Evolutionary conservation across 35 echinoderm and acorn worm species (phyloP).

Genomic region (Apostichopus californicus): DNA sequence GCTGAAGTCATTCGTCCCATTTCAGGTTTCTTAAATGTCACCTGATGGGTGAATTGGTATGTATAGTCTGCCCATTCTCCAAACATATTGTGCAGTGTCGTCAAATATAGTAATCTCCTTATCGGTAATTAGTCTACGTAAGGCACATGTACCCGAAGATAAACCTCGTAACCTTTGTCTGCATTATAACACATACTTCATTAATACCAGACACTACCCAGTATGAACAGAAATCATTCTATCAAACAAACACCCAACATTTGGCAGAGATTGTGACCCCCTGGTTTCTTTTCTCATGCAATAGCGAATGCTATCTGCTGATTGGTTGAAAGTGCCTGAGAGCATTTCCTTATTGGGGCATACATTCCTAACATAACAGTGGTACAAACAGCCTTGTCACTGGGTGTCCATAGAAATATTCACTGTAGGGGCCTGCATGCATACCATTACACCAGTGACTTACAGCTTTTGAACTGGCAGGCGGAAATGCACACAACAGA

Average conservation of each 20-base stretch:
- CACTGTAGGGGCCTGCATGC: slow-evolving; percentile 45
- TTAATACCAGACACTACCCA: background rate
- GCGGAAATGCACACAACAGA: slow-evolving; percentile 21
- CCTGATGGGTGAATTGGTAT: slow-evolving; percentile 37
- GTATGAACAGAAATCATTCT: background rate
- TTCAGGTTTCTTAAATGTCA: background rate
- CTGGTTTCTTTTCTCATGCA: background rate
- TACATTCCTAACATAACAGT: slow-evolving; percentile 65
- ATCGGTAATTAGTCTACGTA: slow-evolving; percentile 13
- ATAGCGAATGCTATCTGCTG: slow-evolving; percentile 7
- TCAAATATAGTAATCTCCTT: slow-evolving; percentile 23
- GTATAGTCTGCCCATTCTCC: background rate
- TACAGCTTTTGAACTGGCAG: background rate
- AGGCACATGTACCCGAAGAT: slow-evolving; percentile 12
- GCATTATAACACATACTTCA: slow-evolving; percentile 6
- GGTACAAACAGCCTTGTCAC: slow-evolving; percentile 15
- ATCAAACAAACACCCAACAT: background rate
- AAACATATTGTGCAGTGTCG: slow-evolving; percentile 7
- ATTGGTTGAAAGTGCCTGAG: slow-evolving; percentile 51
- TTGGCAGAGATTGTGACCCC: slow-evolving; percentile 20
- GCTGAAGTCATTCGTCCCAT: background rate
- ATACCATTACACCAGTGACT: slow-evolving; percentile 41
- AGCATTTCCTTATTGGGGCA: slow-evolving; percentile 54
- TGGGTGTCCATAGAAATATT: slow-evolving; percentile 34
- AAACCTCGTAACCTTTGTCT: slow-evolving; percentile 24